These are phyloP conservation scores for Spermophilus dauricus DNA, from an alignment of 2,113 vertebrate genomes.

Conservation along the genomic window DNA sequence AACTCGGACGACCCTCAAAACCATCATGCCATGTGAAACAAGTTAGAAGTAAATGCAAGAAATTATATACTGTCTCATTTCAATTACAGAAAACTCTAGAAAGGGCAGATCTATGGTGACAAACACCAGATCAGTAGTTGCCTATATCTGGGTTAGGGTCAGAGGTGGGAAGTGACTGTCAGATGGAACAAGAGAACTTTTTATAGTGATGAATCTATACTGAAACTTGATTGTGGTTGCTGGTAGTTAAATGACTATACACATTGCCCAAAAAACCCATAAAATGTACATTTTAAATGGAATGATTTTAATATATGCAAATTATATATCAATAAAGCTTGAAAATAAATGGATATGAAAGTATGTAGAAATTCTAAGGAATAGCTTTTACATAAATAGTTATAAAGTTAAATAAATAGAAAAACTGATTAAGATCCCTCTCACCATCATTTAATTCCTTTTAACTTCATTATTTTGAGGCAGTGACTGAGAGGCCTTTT, in stretches of 20 bases:
- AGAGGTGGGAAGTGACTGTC: neutral
- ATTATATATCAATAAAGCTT: conserved; percentile 1
- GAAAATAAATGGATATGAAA: conserved; percentile 11
- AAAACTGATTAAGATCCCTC: neutral
- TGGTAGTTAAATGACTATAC: neutral
- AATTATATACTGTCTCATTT: neutral
- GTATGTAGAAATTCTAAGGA: neutral
- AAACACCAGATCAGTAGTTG: neutral
- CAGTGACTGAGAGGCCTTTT: conserved; percentile 48
- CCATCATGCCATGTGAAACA: neutral
- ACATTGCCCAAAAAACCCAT: neutral
- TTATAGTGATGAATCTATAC: neutral
- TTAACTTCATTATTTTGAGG: conserved; percentile 54
- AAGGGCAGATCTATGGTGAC: neutral
- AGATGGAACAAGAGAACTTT: neutral
- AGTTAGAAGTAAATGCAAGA: conserved; percentile 3
- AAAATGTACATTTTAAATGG: neutral
- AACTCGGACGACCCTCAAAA: neutral
- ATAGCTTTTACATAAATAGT: neutral
- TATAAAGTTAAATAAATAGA: conserved; percentile 36
- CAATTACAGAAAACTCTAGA: conserved; percentile 33
- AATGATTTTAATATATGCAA: conserved; percentile 56
- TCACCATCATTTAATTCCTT: neutral
- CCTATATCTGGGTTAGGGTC: neutral
- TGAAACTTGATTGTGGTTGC: neutral